Percentiles rank a stretch among this genome's conserved stretches.
phyloP scores from a whole-genome alignment of 2,797 vertebrate genomes.

The Cuniculus paca region DNA sequence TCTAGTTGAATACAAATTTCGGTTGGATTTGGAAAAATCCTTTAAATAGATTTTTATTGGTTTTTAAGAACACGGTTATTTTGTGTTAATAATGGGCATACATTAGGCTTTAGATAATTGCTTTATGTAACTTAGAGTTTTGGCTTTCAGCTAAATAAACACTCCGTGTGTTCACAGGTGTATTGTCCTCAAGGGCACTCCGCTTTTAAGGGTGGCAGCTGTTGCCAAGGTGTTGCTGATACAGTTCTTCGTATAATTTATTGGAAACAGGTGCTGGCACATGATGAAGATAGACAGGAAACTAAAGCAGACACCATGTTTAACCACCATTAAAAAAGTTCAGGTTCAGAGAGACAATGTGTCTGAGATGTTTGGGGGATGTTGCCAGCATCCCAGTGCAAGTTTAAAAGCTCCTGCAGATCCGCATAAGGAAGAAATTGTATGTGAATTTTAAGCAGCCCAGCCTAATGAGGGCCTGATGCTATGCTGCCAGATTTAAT shows the following conservation, averaged over 20 bases:
- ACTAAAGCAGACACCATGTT: constrained; percentile 90
- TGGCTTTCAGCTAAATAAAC: constrained; percentile 91
- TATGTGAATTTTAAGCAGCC: constrained; percentile 84
- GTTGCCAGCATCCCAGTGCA: constrained; percentile 85
- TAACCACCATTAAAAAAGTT: constrained; percentile 89
- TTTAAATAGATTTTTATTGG: constrained; percentile 90
- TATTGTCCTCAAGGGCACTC: constrained; percentile 90
- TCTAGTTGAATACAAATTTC: constrained; percentile 80
- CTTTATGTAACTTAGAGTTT: constrained; percentile 89
- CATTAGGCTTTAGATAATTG: constrained; percentile 90
- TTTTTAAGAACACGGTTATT: constrained; percentile 90
- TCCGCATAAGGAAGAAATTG: constrained; percentile 87
- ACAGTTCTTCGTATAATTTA: constrained; percentile 89
- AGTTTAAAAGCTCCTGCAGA: constrained; percentile 85
- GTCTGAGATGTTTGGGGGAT: constrained; percentile 88
- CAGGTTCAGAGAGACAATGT: constrained; percentile 89
- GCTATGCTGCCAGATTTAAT: constrained; percentile 77
- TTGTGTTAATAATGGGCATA: constrained; percentile 90
- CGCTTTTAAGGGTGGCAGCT: constrained; percentile 88
- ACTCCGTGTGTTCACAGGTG: constrained; percentile 91
- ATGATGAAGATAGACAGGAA: constrained; percentile 91
- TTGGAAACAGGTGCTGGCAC: constrained; percentile 90
- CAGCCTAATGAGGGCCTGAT: constrained; percentile 83
- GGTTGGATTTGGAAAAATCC: constrained; percentile 87
- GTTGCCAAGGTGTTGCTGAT: constrained; percentile 91